Percentiles rank a stretch among this genome's conserved stretches.
Conservation (phyloP, 2,797 vertebrate species). For the Gymnoscopelus braueri region DNA sequence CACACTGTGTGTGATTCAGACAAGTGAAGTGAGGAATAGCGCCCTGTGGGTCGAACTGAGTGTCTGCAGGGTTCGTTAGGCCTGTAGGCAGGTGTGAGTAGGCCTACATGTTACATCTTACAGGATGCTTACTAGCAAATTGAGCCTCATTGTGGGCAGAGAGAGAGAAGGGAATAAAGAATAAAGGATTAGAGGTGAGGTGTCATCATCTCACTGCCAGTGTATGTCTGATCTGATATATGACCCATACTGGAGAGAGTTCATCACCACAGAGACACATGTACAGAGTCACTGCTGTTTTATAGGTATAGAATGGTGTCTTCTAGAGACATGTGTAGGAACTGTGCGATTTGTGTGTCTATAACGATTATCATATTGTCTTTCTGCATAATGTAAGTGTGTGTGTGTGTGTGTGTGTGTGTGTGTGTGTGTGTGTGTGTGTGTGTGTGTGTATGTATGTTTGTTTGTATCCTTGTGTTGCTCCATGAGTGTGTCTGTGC, state of each 20-base stretch:
- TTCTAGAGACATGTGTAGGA: not conserved
- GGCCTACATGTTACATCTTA: conserved; percentile 4
- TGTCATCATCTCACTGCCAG: conserved; percentile 41
- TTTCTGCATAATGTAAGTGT: conserved; percentile 23
- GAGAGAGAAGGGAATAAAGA: conserved; percentile 21
- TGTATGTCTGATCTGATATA: conserved; percentile 48
- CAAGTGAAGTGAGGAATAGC: conserved; percentile 60
- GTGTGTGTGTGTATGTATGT: conserved; percentile 29
- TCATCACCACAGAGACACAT: conserved; percentile 55
- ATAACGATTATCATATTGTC: not conserved
- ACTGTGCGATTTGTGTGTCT: no score
- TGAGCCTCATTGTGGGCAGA: conserved; percentile 31
- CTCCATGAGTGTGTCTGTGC: not conserved
- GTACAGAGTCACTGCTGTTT: conserved; percentile 40
- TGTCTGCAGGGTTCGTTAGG: conserved; percentile 25
- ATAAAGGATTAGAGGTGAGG: conserved; percentile 55
- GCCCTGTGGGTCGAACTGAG: conserved; percentile 46
- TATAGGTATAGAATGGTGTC: not conserved
- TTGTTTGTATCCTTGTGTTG: not conserved
- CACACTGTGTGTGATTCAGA: conserved; percentile 49
- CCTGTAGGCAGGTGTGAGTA: not conserved
- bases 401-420: conserved; percentile 28
- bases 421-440: conserved; percentile 30
- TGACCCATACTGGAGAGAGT: conserved; percentile 56
- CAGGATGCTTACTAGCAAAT: conserved; percentile 23